Evolutionary conservation across 2,797 vertebrate genomes (phyloP).

Genomic region (Tenualosa ilisha): DNA sequence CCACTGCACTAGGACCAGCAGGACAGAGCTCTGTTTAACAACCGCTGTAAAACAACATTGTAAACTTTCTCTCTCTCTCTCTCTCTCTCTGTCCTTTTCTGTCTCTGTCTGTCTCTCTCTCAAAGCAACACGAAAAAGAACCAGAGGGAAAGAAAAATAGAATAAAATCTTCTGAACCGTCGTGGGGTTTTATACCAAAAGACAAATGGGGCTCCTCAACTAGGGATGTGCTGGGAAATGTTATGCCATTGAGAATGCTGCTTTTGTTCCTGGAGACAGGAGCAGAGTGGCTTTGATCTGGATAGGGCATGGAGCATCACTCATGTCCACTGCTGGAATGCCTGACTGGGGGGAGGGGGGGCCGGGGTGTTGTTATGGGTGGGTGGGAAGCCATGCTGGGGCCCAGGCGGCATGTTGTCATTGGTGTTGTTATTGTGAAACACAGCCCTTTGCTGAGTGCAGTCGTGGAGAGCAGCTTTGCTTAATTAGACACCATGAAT

Average conservation of each 20-base stretch:
- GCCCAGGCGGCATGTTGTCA: background rate
- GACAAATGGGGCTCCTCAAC: conserved; percentile 4
- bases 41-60: conserved; percentile 42
- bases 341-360: background rate
- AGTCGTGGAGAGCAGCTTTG: background rate
- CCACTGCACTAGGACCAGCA: conserved; percentile 29
- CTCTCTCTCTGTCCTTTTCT: background rate
- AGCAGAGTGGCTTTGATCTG: background rate
- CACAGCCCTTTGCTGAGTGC: background rate
- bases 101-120: background rate
- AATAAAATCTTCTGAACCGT: background rate
- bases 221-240: conserved; percentile 2
- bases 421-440: conserved; percentile 4
- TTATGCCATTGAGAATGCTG: background rate
- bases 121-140: conserved; percentile 5
- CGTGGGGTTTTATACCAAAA: background rate
- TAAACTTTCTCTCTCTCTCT: conserved; percentile 34
- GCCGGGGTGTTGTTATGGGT: background rate
- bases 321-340: background rate
- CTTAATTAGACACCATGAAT: background rate
- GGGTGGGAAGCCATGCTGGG: background rate
- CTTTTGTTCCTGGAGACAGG: conserved; percentile 8
- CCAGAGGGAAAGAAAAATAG: conserved; percentile 1
- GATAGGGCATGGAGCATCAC: conserved; percentile 3
- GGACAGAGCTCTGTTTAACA: conserved; percentile 35